Evolutionary conservation across 2,797 vertebrate genomes (phyloP).

Genomic region (Varecia variegata): DNA sequence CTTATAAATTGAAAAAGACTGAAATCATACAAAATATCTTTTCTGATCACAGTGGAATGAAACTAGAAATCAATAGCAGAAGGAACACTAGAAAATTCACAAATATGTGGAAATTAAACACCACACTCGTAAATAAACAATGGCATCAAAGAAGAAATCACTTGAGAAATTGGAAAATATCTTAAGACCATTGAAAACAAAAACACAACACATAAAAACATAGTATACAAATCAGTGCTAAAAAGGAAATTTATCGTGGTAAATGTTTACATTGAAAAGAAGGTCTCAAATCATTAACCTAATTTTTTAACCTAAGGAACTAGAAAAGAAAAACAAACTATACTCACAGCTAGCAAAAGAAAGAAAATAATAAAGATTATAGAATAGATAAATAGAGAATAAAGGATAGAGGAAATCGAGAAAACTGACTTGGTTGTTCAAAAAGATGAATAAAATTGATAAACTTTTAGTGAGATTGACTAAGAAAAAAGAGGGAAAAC

Average conservation of each 20-base stretch:
- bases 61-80: neutral
- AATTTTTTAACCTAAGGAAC: neutral
- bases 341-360: neutral
- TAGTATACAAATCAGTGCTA: no score
- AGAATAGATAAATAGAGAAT: neutral
- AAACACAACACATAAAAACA: neutral
- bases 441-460: neutral
- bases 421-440: neutral
- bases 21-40: neutral
- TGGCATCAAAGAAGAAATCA: neutral
- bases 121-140: neutral
- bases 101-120: neutral
- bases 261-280: no score
- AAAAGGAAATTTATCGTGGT: no score
- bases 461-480: neutral
- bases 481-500: neutral
- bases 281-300: no score
- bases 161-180: neutral
- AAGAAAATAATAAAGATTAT: neutral
- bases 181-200: neutral
- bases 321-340: neutral
- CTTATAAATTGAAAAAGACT: neutral
- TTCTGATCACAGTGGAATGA: neutral
- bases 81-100: neutral
- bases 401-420: neutral